Base-by-base conservation (phyloP, 2,888 invertebrate species). In the Therioaphis trifolii region DNA sequence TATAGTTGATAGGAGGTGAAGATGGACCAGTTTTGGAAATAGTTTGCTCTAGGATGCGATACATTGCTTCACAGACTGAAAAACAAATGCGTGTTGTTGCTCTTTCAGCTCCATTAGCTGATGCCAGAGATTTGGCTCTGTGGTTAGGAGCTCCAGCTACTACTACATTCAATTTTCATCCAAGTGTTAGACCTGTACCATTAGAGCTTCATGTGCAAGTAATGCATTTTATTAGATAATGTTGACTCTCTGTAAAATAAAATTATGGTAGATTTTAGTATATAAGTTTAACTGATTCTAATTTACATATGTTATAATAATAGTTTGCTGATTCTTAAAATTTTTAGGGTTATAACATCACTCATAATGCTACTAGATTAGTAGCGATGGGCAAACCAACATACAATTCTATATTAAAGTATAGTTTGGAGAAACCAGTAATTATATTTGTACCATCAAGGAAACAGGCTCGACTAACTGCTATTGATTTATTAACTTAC, bases 301-400 rank as follows among this genome's bases (percentile, higher is more conserved):
- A n/a, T 52, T n/a, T 52, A 52, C 11, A 5, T 55, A 11, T 55
- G n/a, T 55, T 21, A 58, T 58, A 21, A 40, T 21, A 40, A n/a
- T 21, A n/a, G 11, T 68, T 1, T n/a, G 0, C 15, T 66, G n/a
- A 68, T 52, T 68, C 1, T 66, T 68, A 11, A 18, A 21, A 40
- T 58, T 80, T 86, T 18, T 89, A 95, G 92, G 98, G 99, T 21
- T 95, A 98, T 89, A 99, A 98, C 90, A 95, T 99, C 63, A 97
- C 98, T 0, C 99, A 99, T 90, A 98, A 98, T 88, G 96, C 96
- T 0, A 96, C 98, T 0, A 92, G 99, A 15, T 92, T 99, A 46
- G 95, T 98, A 0, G 96, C 99, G 0, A 99, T 99, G 99, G 95
- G 96, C 0, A 98, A 98, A 88, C 99, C 99, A 0, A 95, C 97